phyloP scores from a whole-genome alignment of 1,140 invertebrate genomes.

The Druon quercuslanigerum region DNA sequence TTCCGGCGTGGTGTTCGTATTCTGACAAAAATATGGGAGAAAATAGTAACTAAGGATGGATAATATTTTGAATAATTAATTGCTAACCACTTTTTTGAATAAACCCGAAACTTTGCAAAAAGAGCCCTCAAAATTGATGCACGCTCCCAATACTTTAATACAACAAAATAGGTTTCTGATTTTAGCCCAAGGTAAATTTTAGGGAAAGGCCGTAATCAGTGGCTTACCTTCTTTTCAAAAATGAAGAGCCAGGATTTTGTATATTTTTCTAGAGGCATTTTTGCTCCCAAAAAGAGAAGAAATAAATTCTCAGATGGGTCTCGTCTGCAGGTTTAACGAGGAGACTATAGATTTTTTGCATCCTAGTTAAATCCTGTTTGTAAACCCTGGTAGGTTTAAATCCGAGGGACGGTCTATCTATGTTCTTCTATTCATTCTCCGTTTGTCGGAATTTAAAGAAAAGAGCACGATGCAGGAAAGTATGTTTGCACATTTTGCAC shows the following conservation, averaged over 20 bases:
- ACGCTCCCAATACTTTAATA: too few relatives aligned
- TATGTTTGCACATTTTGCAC: neutral
- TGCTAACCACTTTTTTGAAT: too few relatives aligned
- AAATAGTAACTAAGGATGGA: too few relatives aligned
- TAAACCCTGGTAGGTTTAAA: slow-evolving; percentile 45
- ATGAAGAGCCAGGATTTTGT: neutral
- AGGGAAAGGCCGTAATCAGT: too few relatives aligned
- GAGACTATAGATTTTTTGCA: slow-evolving; percentile 59
- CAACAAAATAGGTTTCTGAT: too few relatives aligned
- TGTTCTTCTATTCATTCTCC: slow-evolving; percentile 49
- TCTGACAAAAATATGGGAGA: too few relatives aligned
- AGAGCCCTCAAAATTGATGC: too few relatives aligned
- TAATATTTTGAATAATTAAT: too few relatives aligned
- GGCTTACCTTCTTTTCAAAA: too few relatives aligned
- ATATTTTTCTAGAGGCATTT: slow-evolving; percentile 29
- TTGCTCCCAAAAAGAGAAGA: neutral
- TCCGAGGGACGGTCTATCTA: slow-evolving; percentile 46
- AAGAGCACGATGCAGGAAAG: slow-evolving; percentile 39
- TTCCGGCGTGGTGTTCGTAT: too few relatives aligned
- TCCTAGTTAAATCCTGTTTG: slow-evolving; percentile 60
- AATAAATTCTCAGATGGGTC: slow-evolving; percentile 45
- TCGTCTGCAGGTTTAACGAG: slow-evolving; percentile 51
- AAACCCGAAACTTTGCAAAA: too few relatives aligned
- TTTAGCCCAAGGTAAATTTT: too few relatives aligned
- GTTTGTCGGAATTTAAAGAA: slow-evolving; percentile 57